Base-by-base conservation (phyloP, 2,888 invertebrate genomes). In the Phania funesta region DNA sequence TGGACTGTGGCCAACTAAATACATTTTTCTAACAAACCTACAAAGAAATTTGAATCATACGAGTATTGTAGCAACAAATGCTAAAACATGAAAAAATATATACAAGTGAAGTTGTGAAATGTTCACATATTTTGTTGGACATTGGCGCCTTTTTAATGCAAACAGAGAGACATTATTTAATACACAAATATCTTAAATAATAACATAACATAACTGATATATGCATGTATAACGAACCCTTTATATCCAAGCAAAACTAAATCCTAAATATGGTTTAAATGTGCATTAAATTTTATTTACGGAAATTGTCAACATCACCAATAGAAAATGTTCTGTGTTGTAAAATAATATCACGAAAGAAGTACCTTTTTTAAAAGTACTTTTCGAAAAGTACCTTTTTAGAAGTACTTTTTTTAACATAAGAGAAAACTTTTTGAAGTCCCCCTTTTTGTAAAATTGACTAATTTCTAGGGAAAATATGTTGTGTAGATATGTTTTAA, bases 1-100 rank as follows among this genome's bases (percentile, higher is more conserved):
- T 82, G 82, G 82, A 68, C 60, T 29, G 13, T 52, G 22, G 82
- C 82, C 82, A 82, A 82, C 64, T 78, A 35, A 24, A 50, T 22
- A 56, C 38, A 65, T 48, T 78, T 60, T 71, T 64, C 35, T 70
- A 50, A 73, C 16, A 73, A 68, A 52, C 20, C 44, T 54, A 79
- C 24, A 60, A 18, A 71, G 24, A 35, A 65, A 67, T 65, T 70
- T 65, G 52, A 67, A 79, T 79, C 65, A 79, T 67, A n/a, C n/a
- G n/a, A n/a, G n/a, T n/a, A 60, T 73, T 58, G 50, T 35, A 67
- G n/a, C 32, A 41, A 44, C 26, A 67, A 67, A 67, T 22, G 29
- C 38, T 26, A 52, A 22, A 32, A 9, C 13, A 18, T n/a, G 22
- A 11, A 48, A 26, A 26, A 46, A 74, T 62, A 50, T 46, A 56